Evolutionary conservation across 2,113 vertebrate species (phyloP), one percentile per base, ranked within the genome.

Genomic region (Calonectris borealis): DNA sequence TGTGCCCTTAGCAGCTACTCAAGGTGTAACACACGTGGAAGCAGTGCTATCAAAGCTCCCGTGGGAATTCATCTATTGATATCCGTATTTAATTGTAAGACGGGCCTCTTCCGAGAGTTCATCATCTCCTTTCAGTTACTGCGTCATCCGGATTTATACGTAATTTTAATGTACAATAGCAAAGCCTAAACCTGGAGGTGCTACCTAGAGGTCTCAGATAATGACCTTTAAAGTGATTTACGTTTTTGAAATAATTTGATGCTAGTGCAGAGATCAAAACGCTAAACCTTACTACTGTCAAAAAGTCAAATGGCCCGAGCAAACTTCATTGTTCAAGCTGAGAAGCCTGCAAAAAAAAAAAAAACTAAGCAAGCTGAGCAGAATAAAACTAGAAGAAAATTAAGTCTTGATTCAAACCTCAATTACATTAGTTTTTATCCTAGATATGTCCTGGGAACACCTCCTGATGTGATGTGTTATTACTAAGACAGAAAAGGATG

Each of bases 161-260:
- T 51, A 5, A 11, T 29, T 57, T 19, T 14, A 16, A 36, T 1
- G 14, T 27, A 65, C 15, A 10, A n/a, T 3, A 55, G 16, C 0
- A 3, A 27, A 71, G 52, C 6, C 21, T 32, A n/a, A 7, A 6
- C 22, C 14, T 34, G 24, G 17, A 77, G 52, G 40, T 31, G 60
- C 9, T 40, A 11, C 77, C 22, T 60, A 10, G 36, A 62, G 12
- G 7, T 46, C 48, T 49, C 18, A 3, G 70, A 7, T 14, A 62
- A 25, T 3, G 24, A 49, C 42, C 4, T 16, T 38, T 16, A 16
- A 57, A 54, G 11, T 5, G 20, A 61, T 66, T 57, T 42, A 15
- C 11, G 5, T 16, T 11, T 57, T 19, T 8, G 5, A 73, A 70
- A 31, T 62, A 5, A 40, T 44, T 46, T 5, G 26, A 62, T 44